Evolutionary conservation across 2,797 vertebrate species (phyloP), one percentile per base, ranked within the genome.

Genomic region (Triplophysa yarkandensis): DNA sequence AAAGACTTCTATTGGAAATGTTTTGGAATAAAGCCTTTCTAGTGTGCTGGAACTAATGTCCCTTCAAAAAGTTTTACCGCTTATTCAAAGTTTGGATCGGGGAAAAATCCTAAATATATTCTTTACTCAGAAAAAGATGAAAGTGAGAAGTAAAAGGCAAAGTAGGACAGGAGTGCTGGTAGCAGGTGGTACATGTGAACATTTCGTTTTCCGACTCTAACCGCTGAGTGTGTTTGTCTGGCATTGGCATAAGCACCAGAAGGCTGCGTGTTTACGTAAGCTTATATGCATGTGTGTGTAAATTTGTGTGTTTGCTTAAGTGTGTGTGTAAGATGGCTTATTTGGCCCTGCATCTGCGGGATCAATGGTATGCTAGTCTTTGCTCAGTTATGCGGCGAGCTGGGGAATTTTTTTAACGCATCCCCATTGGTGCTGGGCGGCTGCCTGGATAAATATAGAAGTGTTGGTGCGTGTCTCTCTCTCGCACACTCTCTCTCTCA

Each of bases 361-460:
- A 85, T 82, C 81, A 81, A 83, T 85, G 86, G 85, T 64, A 70
- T 83, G 85, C 83, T 58, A 77, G 81, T 85, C 84, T 90, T 87
- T 68, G 87, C 81, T 83, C 71, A 87, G 86, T 85, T 83, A 83
- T 77, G 85, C 86, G 83, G 84, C 79, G 82, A 85, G 83, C 80
- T 85, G 83, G 82, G 83, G 79, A 71, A 63, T 83, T 86, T 86
- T 78, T 83, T 80, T 62, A 80, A 84, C 85, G 68, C 48, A 50
- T 90, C 85, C 84, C 88, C 83, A 86, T 84, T 88, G 89, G 86
- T 88, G 85, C 86, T 85, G 83, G 86, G 81, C 82, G 89, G 86
- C 87, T 89, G 89, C 86, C 85, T 86, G 87, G 87, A 92, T 92
- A 93, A 91, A 91, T 92, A 92, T 91, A 93, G 89, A 86, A 77